phyloP scores from a whole-genome alignment of 2,113 vertebrate species.

The Piprites chloris region DNA sequence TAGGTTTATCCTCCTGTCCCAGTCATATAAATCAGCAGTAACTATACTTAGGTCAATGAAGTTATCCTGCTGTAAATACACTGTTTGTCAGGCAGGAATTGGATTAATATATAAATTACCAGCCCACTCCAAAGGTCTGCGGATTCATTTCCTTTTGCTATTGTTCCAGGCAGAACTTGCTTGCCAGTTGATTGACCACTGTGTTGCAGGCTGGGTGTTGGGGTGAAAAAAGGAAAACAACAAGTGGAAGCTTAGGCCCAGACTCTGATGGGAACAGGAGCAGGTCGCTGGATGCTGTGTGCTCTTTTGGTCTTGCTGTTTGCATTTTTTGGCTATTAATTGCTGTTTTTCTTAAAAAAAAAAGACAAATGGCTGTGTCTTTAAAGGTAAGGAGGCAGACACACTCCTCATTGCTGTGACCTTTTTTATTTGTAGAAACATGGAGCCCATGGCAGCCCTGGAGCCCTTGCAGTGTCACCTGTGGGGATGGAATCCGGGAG shows the following conservation, averaged over 20 bases:
- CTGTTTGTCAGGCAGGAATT: not conserved
- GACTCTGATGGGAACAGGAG: not conserved
- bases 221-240: not conserved
- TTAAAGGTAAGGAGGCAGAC: not conserved
- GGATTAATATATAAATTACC: not conserved
- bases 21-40: slow-evolving; percentile 17
- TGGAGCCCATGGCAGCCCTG: slow-evolving; percentile 92
- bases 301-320: not conserved
- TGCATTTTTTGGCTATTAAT: not conserved
- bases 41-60: slow-evolving; percentile 1
- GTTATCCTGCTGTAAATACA: not conserved
- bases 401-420: not conserved
- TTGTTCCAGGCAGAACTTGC: not conserved
- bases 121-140: not conserved
- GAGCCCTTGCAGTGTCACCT: slow-evolving; percentile 89
- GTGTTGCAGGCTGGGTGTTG: not conserved
- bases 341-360: not conserved
- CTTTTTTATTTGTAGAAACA: slow-evolving; percentile 72
- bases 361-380: not conserved
- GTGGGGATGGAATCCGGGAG: slow-evolving; percentile 89
- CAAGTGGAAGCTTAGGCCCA: not conserved
- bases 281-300: not conserved
- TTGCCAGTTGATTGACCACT: not conserved
- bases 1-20: not conserved
- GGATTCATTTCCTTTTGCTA: slow-evolving; percentile 37